A percentile compares a stretch with the other conserved stretches of the same genome.
phyloP scores from a whole-genome alignment of 1,140 invertebrate genomes.

The Ruditapes philippinarum region DNA sequence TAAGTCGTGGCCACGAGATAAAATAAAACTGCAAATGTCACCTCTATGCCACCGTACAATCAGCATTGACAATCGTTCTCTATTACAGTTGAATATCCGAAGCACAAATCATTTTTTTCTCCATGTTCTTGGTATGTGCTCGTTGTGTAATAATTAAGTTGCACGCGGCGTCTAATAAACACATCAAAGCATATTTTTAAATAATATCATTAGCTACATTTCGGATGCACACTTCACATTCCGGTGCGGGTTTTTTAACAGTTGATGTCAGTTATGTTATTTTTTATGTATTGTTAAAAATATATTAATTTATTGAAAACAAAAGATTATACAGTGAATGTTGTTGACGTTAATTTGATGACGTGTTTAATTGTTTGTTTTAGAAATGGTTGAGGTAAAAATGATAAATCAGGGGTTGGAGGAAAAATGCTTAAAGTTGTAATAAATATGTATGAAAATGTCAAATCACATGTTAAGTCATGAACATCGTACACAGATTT shows the following conservation, averaged over 20 bases:
- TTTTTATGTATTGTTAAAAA: constrained; percentile 1
- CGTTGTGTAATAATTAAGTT: too few species aligned
- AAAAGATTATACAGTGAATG: background rate
- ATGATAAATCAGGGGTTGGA: background rate
- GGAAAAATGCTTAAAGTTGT: constrained; percentile 1
- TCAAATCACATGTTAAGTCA: background rate
- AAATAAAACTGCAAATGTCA: too few species aligned
- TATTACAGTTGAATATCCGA: too few species aligned
- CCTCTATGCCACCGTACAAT: too few species aligned
- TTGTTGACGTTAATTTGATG: background rate
- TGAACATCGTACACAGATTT: background rate
- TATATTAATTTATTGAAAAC: background rate
- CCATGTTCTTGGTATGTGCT: too few species aligned
- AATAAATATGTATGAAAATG: background rate
- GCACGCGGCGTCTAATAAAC: too few species aligned
- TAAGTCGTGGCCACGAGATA: too few species aligned
- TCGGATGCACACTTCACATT: background rate
- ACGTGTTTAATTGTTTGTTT: background rate
- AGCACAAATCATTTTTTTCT: too few species aligned
- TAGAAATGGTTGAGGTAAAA: background rate
- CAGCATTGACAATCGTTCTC: too few species aligned
- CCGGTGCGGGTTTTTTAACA: background rate
- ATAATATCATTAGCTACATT: too few species aligned
- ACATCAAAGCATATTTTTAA: too few species aligned
- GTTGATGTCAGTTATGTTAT: background rate